Conservation (phyloP, 2,888 invertebrate genomes). For the Busseola fusca region DNA sequence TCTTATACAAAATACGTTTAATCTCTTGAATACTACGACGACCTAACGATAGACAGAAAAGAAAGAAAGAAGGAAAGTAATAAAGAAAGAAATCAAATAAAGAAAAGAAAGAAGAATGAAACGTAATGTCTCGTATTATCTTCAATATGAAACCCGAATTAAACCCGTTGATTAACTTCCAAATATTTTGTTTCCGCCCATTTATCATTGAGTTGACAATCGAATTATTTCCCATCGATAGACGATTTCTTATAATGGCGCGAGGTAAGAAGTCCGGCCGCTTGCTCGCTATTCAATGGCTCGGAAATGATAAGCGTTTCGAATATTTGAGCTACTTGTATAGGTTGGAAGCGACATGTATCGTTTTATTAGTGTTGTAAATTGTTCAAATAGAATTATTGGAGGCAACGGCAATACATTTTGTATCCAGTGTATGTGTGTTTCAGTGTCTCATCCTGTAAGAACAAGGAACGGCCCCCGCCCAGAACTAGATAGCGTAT, state of each 20-base stretch:
- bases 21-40: neutral
- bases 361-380: conserved; percentile 58
- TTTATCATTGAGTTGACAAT: conserved; percentile 70
- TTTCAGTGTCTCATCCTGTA: too few species aligned
- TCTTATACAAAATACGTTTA: neutral
- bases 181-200: conserved; percentile 57
- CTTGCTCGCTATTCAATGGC: conserved; percentile 72
- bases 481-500: too few species aligned
- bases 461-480: too few species aligned
- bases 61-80: too few species aligned
- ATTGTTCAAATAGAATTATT: conserved; percentile 53
- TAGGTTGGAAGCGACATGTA: conserved; percentile 52
- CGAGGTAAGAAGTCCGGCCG: conserved; percentile 66
- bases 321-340: conserved; percentile 72
- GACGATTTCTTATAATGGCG: conserved; percentile 76
- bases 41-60: neutral
- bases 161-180: conserved; percentile 38
- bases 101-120: neutral
- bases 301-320: conserved; percentile 79
- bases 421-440: neutral
- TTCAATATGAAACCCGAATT: conserved; percentile 21
- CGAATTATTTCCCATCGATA: conserved; percentile 71
- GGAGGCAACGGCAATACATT: conserved; percentile 36
- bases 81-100: too few species aligned
- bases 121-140: neutral